Percentiles rank a stretch among this genome's conserved stretches.
These are phyloP conservation scores for Megamerina dolium DNA, from an alignment of 2,888 invertebrate species.

Conservation along the genomic window DNA sequence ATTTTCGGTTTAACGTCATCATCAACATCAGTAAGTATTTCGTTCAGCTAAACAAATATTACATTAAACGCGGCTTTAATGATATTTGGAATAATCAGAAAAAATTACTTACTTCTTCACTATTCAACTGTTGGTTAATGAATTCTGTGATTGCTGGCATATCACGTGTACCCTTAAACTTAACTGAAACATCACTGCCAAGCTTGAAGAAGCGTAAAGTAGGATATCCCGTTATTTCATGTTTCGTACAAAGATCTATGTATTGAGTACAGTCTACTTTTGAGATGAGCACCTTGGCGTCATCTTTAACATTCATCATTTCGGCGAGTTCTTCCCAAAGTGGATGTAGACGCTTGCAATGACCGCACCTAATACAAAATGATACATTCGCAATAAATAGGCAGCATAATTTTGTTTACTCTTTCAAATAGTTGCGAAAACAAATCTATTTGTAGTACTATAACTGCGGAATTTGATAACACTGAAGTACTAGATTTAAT, in stretches of 20 bases:
- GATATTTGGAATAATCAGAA: too few species aligned
- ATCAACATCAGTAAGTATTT: too few species aligned
- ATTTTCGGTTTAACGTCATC: background rate
- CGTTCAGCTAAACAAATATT: too few species aligned
- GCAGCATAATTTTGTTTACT: too few species aligned
- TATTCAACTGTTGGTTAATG: conserved; percentile 63
- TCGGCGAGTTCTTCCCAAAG: conserved; percentile 78
- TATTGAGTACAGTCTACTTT: conserved; percentile 82
- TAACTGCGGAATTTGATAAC: too few species aligned
- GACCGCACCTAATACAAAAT: conserved; percentile 64
- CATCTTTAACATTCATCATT: conserved; percentile 59
- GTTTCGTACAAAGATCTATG: conserved; percentile 66
- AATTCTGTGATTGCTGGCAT: conserved; percentile 69
- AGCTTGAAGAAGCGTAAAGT: conserved; percentile 74
- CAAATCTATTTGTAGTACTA: too few species aligned
- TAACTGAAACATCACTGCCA: conserved; percentile 61
- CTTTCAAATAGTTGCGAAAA: too few species aligned
- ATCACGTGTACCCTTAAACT: conserved; percentile 74
- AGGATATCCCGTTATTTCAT: conserved; percentile 76
- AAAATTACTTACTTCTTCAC: conserved; percentile 21
- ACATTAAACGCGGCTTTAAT: too few species aligned
- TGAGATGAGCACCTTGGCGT: conserved; percentile 63
- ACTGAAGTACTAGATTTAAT: too few species aligned
- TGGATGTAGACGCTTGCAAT: conserved; percentile 77
- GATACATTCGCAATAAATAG: too few species aligned